Percentiles rank a stretch among this genome's conserved stretches.
phyloP scores from a whole-genome alignment of 2,888 invertebrate species.

The Brenthis daphne region DNA sequence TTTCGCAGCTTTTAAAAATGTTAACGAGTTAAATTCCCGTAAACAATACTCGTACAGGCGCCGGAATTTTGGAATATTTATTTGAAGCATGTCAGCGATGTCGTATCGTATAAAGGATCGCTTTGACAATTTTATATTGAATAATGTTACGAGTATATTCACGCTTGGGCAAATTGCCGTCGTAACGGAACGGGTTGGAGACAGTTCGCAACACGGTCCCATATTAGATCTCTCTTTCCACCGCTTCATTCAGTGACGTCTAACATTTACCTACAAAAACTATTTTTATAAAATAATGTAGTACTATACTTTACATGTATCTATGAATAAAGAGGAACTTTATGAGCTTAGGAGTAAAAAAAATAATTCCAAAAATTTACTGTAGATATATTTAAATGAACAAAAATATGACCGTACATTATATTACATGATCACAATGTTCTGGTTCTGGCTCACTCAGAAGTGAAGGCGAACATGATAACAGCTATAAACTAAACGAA shows the following conservation, averaged over 20 bases:
- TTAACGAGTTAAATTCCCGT: constrained; percentile 16
- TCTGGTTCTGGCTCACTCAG: too few species aligned
- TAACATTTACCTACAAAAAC: too few species aligned
- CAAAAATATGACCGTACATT: too few species aligned
- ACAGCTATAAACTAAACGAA: constrained; percentile 7
- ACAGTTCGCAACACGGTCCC: constrained; percentile 19
- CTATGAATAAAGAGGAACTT: too few species aligned
- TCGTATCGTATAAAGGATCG: constrained; percentile 19
- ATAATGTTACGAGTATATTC: constrained; percentile 23
- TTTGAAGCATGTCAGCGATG: not conserved
- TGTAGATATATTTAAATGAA: too few species aligned
- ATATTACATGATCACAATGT: too few species aligned
- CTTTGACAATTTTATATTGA: constrained; percentile 30
- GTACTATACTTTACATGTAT: too few species aligned
- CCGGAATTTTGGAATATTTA: constrained; percentile 8
- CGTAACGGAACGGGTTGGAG: constrained; percentile 24
- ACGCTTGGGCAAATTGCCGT: constrained; percentile 25
- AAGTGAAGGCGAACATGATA: not conserved
- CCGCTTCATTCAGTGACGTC: not conserved
- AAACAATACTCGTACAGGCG: not conserved
- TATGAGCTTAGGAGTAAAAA: too few species aligned
- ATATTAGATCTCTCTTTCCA: not conserved
- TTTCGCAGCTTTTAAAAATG: constrained; percentile 14
- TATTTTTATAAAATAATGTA: too few species aligned
- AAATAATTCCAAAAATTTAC: too few species aligned